Conservation (phyloP, 1,140 invertebrate species). For the Babylonia areolata region DNA sequence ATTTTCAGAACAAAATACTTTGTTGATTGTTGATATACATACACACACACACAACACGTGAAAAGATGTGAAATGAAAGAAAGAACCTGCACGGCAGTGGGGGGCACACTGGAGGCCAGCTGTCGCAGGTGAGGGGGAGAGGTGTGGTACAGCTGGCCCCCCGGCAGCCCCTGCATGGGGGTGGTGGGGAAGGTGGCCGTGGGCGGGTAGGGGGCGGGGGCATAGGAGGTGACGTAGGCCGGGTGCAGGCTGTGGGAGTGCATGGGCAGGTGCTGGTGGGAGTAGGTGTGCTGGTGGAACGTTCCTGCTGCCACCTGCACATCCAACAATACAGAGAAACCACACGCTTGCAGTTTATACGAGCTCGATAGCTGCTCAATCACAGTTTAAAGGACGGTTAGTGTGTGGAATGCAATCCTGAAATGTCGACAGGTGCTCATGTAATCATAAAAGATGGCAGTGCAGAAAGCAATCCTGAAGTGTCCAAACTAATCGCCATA, state of each 20-base stretch:
- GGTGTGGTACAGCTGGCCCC: constrained; percentile 59
- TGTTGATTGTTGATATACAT: constrained; percentile 26
- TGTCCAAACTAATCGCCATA: too few species aligned
- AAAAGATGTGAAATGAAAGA: too few species aligned
- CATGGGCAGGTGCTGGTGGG: constrained; percentile 61
- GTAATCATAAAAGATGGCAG: too few species aligned
- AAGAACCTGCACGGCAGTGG: constrained; percentile 29
- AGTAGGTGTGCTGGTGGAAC: constrained; percentile 63
- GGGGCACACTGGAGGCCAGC: constrained; percentile 52
- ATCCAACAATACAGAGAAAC: neutral
- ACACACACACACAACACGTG: too few species aligned
- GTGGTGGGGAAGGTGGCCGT: constrained; percentile 56
- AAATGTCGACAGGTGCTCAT: too few species aligned
- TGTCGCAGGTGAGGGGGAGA: constrained; percentile 55
- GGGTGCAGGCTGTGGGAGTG: constrained; percentile 69
- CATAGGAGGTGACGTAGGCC: constrained; percentile 69
- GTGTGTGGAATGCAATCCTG: neutral
- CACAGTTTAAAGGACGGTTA: too few species aligned
- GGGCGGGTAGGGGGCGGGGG: constrained; percentile 62
- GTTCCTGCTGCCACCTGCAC: constrained; percentile 35
- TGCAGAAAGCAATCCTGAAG: neutral
- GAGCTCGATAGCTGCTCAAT: too few species aligned
- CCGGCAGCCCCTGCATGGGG: constrained; percentile 55
- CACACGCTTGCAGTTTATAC: too few species aligned
- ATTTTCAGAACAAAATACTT: too few species aligned